Conservation (phyloP, 2,113 vertebrate genomes). For the Marmota flaviventris region DNA sequence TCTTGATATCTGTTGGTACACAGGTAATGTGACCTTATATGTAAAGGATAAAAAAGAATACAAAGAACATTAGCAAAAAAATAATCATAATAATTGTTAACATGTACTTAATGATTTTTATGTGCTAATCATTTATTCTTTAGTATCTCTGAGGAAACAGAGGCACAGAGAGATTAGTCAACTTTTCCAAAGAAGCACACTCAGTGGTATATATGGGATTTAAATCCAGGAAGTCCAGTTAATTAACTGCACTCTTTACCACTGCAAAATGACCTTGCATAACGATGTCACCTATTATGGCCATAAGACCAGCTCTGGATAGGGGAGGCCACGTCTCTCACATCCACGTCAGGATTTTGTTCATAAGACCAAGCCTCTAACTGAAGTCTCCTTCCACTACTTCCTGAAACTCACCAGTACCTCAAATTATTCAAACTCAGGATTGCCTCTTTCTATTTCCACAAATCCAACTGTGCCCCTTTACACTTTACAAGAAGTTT, state of each 20-base stretch:
- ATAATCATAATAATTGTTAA: not conserved
- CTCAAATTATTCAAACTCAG: not conserved
- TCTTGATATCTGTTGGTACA: not conserved
- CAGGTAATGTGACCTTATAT: not conserved
- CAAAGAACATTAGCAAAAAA: not conserved
- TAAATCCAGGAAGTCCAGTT: not conserved
- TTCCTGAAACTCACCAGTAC: not conserved
- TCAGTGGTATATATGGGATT: not conserved
- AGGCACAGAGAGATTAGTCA: not conserved
- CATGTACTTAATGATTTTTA: no score
- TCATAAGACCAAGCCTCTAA: not conserved
- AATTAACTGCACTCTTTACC: not conserved
- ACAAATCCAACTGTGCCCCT: not conserved
- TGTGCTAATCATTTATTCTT: not conserved
- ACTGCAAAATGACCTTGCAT: not conserved
- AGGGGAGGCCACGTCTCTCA: not conserved
- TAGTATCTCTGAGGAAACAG: not conserved
- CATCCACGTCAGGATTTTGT: accelerated
- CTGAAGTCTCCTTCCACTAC: not conserved
- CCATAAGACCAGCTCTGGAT: no score
- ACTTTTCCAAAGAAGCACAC: not conserved
- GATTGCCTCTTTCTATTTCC: not conserved
- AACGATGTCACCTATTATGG: not conserved
- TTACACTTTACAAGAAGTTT: not conserved
- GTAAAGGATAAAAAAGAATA: not conserved